phyloP scores from a whole-genome alignment of 2,797 vertebrate species.

The Neosalanx taihuensis region DNA sequence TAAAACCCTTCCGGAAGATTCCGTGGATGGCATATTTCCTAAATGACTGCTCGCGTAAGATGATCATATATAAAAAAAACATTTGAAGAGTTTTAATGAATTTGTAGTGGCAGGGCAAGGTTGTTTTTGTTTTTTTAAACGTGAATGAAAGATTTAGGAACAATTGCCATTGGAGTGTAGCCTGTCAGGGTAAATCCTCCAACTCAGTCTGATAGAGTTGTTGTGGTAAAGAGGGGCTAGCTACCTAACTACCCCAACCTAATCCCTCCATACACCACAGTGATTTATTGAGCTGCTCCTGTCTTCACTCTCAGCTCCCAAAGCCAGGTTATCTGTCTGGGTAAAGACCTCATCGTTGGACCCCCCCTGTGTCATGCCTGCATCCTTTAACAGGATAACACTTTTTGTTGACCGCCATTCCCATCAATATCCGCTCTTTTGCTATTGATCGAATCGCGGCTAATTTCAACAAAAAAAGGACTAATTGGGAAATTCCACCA shows the following conservation, averaged over 20 bases:
- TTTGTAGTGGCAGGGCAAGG: background rate
- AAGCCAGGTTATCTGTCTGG: background rate
- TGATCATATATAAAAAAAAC: background rate
- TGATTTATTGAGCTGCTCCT: conserved; percentile 10
- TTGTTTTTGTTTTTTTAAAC: background rate
- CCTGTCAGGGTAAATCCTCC: background rate
- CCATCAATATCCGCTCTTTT: background rate
- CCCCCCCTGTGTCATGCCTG: background rate
- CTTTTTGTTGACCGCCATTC: background rate
- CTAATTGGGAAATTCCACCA: background rate
- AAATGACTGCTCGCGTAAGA: too few species aligned
- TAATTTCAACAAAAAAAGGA: background rate
- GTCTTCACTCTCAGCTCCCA: conserved; percentile 2
- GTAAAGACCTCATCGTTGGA: background rate
- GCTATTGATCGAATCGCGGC: background rate
- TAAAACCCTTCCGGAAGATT: background rate
- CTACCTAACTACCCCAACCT: conserved; percentile 10
- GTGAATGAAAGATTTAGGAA: background rate
- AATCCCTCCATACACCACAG: conserved; percentile 11
- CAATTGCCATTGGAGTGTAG: background rate
- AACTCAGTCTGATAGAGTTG: conserved; percentile 1
- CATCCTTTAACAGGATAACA: background rate
- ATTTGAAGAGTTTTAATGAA: background rate
- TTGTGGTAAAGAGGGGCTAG: conserved; percentile 3
- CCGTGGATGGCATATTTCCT: too few species aligned